A percentile compares a stretch with the other conserved stretches of the same genome.
These are phyloP conservation scores for Panonychus citri DNA, from an alignment of 1,140 invertebrate species.

Conservation along the genomic window DNA sequence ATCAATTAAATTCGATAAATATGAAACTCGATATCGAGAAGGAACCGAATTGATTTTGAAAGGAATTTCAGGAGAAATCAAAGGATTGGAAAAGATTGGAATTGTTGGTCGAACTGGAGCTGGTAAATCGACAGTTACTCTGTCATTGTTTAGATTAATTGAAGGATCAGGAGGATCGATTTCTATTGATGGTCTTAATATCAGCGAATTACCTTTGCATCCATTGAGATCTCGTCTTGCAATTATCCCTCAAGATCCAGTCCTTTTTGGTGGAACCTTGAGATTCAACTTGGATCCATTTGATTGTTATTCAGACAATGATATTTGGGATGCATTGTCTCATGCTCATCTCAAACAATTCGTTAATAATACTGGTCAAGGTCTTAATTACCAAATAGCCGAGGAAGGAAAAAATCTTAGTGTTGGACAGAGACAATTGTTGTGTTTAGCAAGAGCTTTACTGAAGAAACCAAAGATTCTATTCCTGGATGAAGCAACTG, in stretches of 20 bases:
- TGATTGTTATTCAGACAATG: constrained; percentile 8
- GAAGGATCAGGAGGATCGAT: constrained; percentile 41
- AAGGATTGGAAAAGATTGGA: not conserved
- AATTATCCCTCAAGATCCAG: constrained; percentile 56
- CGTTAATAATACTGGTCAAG: constrained; percentile 4
- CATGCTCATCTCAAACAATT: constrained; percentile 15
- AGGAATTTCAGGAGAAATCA: not conserved
- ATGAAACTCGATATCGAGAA: not conserved
- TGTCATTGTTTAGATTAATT: constrained; percentile 31
- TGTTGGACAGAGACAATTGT: constrained; percentile 5
- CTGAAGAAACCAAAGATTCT: constrained; percentile 1
- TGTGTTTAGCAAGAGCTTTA: constrained; percentile 37
- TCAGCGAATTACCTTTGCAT: constrained; percentile 63
- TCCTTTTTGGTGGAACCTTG: constrained; percentile 30
- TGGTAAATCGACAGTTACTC: constrained; percentile 30
- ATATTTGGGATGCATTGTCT: constrained; percentile 15
- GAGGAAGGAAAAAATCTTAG: constrained; percentile 13
- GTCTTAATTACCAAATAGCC: constrained; percentile 8
- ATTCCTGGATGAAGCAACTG: constrained; percentile 24
- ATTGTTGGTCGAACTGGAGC: constrained; percentile 16
- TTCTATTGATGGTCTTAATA: constrained; percentile 69
- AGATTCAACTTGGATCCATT: constrained; percentile 22
- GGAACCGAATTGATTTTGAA: not conserved
- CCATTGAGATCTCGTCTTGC: constrained; percentile 57
- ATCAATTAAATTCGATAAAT: not conserved